Evolutionary conservation across 2,888 invertebrate genomes (phyloP).

Genomic region (Platycnemis pennipes): DNA sequence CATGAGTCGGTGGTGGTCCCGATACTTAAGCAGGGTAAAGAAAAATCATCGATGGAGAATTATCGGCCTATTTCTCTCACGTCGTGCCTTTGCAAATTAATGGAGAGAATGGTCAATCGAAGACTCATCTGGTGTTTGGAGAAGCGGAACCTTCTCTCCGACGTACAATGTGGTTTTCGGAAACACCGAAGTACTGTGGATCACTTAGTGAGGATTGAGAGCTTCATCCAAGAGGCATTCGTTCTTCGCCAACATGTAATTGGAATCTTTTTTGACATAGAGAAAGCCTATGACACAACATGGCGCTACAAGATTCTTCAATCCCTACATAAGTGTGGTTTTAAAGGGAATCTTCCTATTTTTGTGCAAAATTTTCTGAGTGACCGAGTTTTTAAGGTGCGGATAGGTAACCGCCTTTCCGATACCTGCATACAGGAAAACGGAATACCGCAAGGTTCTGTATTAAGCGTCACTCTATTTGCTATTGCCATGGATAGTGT

Average conservation of each 20-base stretch:
- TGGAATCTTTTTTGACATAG: neutral
- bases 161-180: neutral
- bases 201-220: neutral
- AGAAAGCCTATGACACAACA: neutral
- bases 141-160: neutral
- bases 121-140: neutral
- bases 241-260: neutral
- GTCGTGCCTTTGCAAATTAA: neutral
- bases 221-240: neutral
- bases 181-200: neutral
- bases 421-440: neutral
- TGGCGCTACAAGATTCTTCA: neutral
- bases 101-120: slow-evolving; percentile 7
- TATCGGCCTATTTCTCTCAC: neutral
- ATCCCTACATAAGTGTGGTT: neutral
- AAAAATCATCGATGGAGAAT: too few relatives aligned
- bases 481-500: neutral
- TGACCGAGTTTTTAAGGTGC: neutral
- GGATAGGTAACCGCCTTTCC: neutral
- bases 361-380: neutral
- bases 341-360: neutral
- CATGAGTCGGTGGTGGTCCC: neutral
- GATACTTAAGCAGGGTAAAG: too few relatives aligned
- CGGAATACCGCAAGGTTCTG: neutral
- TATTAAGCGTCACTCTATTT: neutral